Conservation (phyloP, 2,113 vertebrate species). For the Pelmatolapia mariae region DNA sequence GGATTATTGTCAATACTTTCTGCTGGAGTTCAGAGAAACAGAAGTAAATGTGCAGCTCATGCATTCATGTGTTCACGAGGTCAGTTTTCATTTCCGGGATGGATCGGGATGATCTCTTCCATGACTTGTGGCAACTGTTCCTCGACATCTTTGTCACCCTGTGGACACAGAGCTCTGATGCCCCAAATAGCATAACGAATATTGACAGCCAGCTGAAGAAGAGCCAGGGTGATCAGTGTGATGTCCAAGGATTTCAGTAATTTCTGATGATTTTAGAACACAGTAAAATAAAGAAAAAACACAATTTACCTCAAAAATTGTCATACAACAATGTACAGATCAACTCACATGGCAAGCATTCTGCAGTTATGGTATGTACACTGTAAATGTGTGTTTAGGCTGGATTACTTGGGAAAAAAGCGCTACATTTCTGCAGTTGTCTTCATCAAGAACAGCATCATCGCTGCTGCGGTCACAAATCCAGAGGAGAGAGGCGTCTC, state of each 20-base stretch:
- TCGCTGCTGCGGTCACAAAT: background rate
- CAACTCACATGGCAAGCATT: background rate
- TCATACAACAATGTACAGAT: background rate
- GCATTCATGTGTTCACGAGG: background rate
- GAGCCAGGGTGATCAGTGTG: conserved; percentile 32
- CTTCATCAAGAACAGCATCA: rapidly evolving
- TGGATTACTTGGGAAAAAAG: conserved; percentile 8
- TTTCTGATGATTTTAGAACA: background rate
- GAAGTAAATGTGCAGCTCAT: background rate
- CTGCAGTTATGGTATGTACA: rapidly evolving
- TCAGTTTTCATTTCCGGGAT: background rate
- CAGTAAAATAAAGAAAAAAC: background rate
- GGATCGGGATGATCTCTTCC: background rate
- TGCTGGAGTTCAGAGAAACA: background rate
- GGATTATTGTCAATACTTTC: background rate
- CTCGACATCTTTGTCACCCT: background rate
- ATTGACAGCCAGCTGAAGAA: conserved; percentile 41
- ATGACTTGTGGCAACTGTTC: background rate
- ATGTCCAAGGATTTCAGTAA: conserved; percentile 9
- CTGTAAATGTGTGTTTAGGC: background rate
- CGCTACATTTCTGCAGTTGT: conserved; percentile 12
- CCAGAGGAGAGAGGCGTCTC: background rate
- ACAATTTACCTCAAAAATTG: background rate
- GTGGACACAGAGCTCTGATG: background rate
- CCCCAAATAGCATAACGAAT: conserved; percentile 17